Conservation (phyloP, 2,113 vertebrate species). For the Misgurnus mizolepis region DNA sequence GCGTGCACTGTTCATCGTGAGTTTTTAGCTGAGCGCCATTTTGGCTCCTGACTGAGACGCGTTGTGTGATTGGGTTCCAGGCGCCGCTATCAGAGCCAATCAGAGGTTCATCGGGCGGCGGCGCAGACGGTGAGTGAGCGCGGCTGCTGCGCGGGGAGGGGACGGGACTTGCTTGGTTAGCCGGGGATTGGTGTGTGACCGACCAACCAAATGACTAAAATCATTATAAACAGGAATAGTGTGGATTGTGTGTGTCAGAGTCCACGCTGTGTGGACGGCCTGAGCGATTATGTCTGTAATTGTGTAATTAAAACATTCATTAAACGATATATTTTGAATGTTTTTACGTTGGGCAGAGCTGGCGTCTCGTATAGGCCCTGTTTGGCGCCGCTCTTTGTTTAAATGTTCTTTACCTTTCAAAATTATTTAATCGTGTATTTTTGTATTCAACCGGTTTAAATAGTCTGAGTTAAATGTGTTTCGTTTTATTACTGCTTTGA, state of each 20-base stretch:
- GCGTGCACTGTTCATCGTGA: neutral
- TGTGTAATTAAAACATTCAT: neutral
- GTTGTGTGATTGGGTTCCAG: constrained; percentile 95
- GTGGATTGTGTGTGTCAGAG: constrained; percentile 9
- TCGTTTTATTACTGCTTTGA: no score
- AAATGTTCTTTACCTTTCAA: neutral
- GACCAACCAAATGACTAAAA: constrained; percentile 88
- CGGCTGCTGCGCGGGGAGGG: constrained; percentile 82
- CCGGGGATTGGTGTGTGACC: constrained; percentile 94
- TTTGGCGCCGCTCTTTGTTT: constrained; percentile 1
- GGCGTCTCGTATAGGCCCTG: constrained; percentile 13
- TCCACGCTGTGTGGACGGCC: constrained; percentile 2
- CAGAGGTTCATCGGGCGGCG: constrained; percentile 93
- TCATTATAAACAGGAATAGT: constrained; percentile 72
- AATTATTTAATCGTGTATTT: no score
- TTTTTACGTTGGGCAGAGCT: neutral
- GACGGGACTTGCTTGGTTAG: constrained; percentile 76
- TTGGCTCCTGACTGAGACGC: constrained; percentile 76
- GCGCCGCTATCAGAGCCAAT: constrained; percentile 91
- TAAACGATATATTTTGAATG: neutral
- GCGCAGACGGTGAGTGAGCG: constrained; percentile 90
- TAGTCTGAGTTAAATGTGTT: neutral
- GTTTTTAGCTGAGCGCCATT: constrained; percentile 73
- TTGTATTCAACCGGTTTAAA: neutral
- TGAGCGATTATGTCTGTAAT: neutral